Evolutionary conservation across 1,140 invertebrate species (phyloP).

Genomic region (Helicorthomorpha holstii): DNA sequence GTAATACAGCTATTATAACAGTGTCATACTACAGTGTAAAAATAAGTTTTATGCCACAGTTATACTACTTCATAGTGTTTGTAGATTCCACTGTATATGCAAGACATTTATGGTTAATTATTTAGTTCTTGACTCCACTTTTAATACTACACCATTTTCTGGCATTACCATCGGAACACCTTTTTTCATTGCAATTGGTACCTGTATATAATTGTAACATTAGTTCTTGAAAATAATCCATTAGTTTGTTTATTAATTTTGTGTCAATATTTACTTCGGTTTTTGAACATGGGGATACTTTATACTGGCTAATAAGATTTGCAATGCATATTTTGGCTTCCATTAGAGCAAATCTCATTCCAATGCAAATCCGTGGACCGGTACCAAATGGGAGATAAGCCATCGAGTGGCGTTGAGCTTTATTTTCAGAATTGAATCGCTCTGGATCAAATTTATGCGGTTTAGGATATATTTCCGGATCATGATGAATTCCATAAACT

Average conservation of each 20-base stretch:
- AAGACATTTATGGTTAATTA: neutral
- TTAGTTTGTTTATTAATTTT: neutral
- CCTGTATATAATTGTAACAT: neutral
- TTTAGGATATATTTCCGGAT: constrained; percentile 35
- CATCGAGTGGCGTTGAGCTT: constrained; percentile 24
- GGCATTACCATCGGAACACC: neutral
- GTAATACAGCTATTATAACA: no score
- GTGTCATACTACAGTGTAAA: neutral
- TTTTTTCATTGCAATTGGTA: neutral
- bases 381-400: constrained; percentile 37
- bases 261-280: constrained; percentile 5
- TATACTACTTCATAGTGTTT: no score
- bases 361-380: constrained; percentile 41
- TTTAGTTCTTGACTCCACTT: neutral
- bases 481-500: constrained; percentile 35
- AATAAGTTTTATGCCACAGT: no score
- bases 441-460: constrained; percentile 39
- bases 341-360: constrained; percentile 34
- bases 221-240: neutral
- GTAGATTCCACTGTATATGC: no score
- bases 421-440: constrained; percentile 19
- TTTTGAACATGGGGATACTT: constrained; percentile 1
- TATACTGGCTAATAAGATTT: constrained; percentile 7
- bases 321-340: constrained; percentile 27
- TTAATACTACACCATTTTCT: neutral